A percentile compares a stretch with the other conserved stretches of the same genome.
These are phyloP conservation scores for Acleris sparsana DNA, from an alignment of 2,888 invertebrate species.

Conservation along the genomic window DNA sequence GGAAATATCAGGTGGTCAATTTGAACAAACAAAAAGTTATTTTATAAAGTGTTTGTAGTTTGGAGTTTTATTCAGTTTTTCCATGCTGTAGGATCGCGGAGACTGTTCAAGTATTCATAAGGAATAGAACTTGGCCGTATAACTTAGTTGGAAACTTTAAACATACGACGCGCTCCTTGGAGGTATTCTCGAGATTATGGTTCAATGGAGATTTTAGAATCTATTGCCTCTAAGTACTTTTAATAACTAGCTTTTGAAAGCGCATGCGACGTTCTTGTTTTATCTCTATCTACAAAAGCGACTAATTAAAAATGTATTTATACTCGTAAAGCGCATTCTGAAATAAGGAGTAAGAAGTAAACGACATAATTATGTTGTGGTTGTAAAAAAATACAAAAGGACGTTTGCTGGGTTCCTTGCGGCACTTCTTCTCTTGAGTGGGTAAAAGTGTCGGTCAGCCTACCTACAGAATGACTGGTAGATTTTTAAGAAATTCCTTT, in stretches of 20 bases:
- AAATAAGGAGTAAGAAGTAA: too few relatives aligned
- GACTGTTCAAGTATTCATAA: slow-evolving; percentile 46
- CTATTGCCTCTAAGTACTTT: background rate
- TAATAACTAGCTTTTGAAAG: background rate
- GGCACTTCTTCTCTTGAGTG: too few relatives aligned
- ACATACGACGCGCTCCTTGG: slow-evolving; percentile 41
- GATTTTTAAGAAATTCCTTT: too few relatives aligned
- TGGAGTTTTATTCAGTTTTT: slow-evolving; percentile 49
- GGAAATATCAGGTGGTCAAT: slow-evolving; percentile 38
- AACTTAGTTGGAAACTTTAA: slow-evolving; percentile 42
- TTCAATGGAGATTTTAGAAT: slow-evolving; percentile 16
- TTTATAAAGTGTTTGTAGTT: slow-evolving; percentile 48
- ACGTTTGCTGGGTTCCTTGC: too few relatives aligned
- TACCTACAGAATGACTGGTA: too few relatives aligned
- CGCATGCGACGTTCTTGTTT: background rate
- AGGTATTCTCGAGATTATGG: slow-evolving; percentile 30
- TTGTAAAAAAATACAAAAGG: too few relatives aligned
- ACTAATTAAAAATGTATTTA: too few relatives aligned
- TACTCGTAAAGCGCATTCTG: too few relatives aligned
- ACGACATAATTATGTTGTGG: too few relatives aligned
- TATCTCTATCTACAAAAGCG: too few relatives aligned
- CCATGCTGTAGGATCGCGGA: slow-evolving; percentile 44
- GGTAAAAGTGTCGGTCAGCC: too few relatives aligned
- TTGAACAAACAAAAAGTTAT: slow-evolving; percentile 49
- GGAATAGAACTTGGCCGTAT: slow-evolving; percentile 39